A percentile compares a stretch with the other conserved stretches of the same genome.
Evolutionary conservation across 2,113 vertebrate species (phyloP).

Genomic region (Lagenorhynchus albirostris): DNA sequence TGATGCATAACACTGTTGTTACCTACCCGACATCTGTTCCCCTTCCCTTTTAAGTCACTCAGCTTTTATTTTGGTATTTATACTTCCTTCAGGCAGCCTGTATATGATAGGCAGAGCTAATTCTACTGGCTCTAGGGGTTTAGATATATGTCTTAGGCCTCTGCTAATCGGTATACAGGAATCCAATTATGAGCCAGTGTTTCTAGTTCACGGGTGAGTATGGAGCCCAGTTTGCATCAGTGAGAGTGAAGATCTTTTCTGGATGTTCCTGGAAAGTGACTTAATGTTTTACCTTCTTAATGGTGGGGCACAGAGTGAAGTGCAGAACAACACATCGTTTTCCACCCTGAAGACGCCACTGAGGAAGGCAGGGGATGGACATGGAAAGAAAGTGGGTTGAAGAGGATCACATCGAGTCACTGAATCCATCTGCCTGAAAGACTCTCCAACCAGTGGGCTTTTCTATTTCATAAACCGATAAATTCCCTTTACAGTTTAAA

Average conservation of each 20-base stretch:
- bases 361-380: background rate
- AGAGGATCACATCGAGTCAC: background rate
- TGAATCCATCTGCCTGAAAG: too few relatives aligned
- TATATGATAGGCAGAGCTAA: rapidly evolving
- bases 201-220: background rate
- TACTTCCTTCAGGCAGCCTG: background rate
- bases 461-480: background rate
- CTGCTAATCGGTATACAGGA: background rate
- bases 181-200: background rate
- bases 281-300: background rate
- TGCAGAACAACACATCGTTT: background rate
- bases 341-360: background rate
- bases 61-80: background rate
- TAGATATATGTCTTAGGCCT: background rate
- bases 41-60: too few relatives aligned
- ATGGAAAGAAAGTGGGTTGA: background rate
- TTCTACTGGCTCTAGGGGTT: rapidly evolving
- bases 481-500: background rate
- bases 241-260: background rate
- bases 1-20: rapidly evolving
- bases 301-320: background rate
- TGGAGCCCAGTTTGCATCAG: background rate
- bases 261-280: background rate
- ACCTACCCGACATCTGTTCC: background rate
- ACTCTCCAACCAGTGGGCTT: background rate